Evolutionary conservation across 2,113 vertebrate species (phyloP), one percentile per base, ranked within the genome.

Genomic region (Cryptomyrus ogoouensis): DNA sequence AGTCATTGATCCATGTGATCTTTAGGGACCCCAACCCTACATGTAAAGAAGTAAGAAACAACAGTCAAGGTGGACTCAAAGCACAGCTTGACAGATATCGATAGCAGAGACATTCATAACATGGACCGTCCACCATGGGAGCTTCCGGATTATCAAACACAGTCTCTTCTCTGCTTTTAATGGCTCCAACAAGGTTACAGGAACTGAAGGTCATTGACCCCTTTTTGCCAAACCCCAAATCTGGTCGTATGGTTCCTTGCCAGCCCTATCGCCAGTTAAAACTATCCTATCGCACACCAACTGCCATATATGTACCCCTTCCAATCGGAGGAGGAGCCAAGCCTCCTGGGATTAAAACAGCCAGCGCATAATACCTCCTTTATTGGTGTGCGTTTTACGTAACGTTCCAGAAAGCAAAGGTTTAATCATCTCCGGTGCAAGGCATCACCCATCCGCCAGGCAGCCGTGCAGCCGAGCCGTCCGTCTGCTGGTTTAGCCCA

Each of bases 301-400:
- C 91, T 94, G 94, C 93, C 92, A 92, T 87, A 0, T 90, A 39
- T 91, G 58, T 27, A 91, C 93, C 92, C 93, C 93, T 92, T 93
- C 91, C 89, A 35, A 88, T 91, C 93, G 90, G 88, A 95, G 94
- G 92, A 53, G 92, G 93, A 47, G 77, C 90, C 88, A 17, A 1
- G 93, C 44, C 62, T 80, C 27, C 17, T 35, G 21, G 35, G 88
- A 42, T 83, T n/a, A 52, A 50, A 52, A 10, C 49, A 44, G 88
- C n/a, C 9, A 49, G 74, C 5, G 15, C 49, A 56, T 56, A 89
- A 12, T n/a, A n/a, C 19, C n/a, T 15, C 24, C 35, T 56, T 53
- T 35, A 87, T 39, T n/a, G n/a, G 27, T 53, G 50, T 19, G 24
- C 15, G n/a, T 87, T 27, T 87, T 39, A 53, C 31, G 13, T 27